Percentiles rank a stretch among this genome's conserved stretches.
Conservation (phyloP, 2,888 invertebrate genomes). For the Aphidius colemani region DNA sequence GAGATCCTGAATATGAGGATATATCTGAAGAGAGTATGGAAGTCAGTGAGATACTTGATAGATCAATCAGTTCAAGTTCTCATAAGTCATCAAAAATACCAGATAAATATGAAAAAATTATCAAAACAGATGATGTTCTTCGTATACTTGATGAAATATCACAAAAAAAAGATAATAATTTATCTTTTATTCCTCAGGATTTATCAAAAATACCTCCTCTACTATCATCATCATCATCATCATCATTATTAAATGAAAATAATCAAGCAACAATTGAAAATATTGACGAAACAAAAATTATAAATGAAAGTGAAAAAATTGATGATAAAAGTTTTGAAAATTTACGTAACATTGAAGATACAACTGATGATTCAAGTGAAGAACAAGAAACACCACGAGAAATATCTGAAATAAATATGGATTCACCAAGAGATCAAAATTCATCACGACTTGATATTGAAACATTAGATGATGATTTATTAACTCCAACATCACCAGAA, state of each 20-base stretch:
- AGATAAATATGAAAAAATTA: slow-evolving; percentile 47
- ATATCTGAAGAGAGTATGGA: slow-evolving; percentile 57
- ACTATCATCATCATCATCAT: too few species aligned
- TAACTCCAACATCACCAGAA: slow-evolving; percentile 34
- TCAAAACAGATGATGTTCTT: slow-evolving; percentile 49
- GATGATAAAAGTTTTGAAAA: neutral
- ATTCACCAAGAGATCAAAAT: slow-evolving; percentile 50
- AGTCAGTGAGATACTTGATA: slow-evolving; percentile 55
- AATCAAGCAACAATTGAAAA: neutral
- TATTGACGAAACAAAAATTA: neutral
- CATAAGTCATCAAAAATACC: slow-evolving; percentile 42
- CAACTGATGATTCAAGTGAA: slow-evolving; percentile 42
- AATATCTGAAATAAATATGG: slow-evolving; percentile 53
- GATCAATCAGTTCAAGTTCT: slow-evolving; percentile 40
- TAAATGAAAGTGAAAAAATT: neutral
- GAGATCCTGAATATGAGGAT: slow-evolving; percentile 55
- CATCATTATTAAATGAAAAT: neutral
- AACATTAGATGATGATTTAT: slow-evolving; percentile 47
- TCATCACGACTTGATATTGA: slow-evolving; percentile 48
- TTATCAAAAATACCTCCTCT: too few species aligned
- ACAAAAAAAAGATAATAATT: slow-evolving; percentile 32
- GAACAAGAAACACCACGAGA: slow-evolving; percentile 50
- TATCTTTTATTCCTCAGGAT: neutral
- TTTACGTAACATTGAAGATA: neutral
- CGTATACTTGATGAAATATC: slow-evolving; percentile 51